phyloP scores from a whole-genome alignment of 2,113 vertebrate species.

The Xiphias gladius region DNA sequence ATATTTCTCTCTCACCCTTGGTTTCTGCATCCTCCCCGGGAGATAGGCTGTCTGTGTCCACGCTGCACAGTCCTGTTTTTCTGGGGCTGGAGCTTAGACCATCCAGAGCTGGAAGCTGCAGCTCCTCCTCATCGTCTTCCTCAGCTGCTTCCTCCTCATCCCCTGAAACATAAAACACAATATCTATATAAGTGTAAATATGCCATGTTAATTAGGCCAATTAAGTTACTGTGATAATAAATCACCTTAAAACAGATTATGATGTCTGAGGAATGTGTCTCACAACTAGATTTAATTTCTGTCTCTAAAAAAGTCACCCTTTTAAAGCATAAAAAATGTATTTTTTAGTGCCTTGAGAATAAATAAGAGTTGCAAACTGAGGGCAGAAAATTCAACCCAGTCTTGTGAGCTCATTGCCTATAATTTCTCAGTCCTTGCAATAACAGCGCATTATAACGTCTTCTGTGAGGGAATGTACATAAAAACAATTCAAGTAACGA shows the following conservation, averaged over 20 bases:
- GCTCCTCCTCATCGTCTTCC: slow-evolving; percentile 69
- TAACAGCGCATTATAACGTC: slow-evolving; percentile 14
- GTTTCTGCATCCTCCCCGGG: slow-evolving; percentile 84
- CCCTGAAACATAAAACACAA: slow-evolving; percentile 54
- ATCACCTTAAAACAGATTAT: neutral
- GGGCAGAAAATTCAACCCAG: slow-evolving; percentile 3
- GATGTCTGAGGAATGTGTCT: neutral
- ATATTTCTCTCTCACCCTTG: slow-evolving; percentile 77
- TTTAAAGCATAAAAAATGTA: neutral
- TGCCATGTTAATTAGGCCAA: slow-evolving; percentile 21
- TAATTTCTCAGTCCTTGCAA: slow-evolving; percentile 16
- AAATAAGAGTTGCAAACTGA: slow-evolving; percentile 6
- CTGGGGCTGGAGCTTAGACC: slow-evolving; percentile 81
- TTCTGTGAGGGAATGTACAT: slow-evolving; percentile 7
- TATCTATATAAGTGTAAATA: neutral
- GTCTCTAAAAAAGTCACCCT: neutral
- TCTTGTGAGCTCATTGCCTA: slow-evolving; percentile 30
- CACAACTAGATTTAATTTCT: neutral
- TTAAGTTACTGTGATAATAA: neutral
- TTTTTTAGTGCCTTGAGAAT: neutral
- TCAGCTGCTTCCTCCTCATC: slow-evolving; percentile 73
- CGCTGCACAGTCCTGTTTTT: slow-evolving; percentile 74
- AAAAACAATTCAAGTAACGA: slow-evolving; percentile 37
- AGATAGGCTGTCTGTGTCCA: slow-evolving; percentile 77
- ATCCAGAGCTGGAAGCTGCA: slow-evolving; percentile 83